These are phyloP conservation scores for Drosophila kanekoi DNA, from an alignment of 2,888 invertebrate species.

Conservation along the genomic window DNA sequence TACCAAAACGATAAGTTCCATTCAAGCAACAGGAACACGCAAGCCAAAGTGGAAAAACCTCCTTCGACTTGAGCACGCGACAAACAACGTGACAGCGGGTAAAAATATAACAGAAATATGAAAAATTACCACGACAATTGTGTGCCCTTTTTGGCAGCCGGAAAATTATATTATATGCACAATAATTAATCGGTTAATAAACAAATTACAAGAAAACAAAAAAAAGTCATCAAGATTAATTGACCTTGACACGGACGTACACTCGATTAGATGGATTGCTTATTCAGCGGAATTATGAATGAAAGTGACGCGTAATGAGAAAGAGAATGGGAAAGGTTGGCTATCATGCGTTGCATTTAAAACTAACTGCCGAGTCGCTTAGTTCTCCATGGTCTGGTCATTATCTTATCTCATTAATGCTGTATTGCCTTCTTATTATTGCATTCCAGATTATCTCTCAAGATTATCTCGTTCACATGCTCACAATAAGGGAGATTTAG, in stretches of 20 bases:
- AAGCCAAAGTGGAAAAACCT: constrained; percentile 15
- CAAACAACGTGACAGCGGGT: constrained; percentile 34
- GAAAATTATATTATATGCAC: constrained; percentile 40
- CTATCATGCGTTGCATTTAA: too few relatives aligned
- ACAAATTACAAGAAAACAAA: constrained; percentile 34
- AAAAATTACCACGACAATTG: constrained; percentile 51
- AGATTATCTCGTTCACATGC: too few relatives aligned
- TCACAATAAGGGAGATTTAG: too few relatives aligned
- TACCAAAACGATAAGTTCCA: constrained; percentile 53
- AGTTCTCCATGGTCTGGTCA: too few relatives aligned
- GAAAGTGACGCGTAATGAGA: background rate
- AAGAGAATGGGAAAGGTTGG: background rate
- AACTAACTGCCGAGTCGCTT: too few relatives aligned
- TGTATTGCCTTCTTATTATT: too few relatives aligned
- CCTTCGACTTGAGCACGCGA: constrained; percentile 46
- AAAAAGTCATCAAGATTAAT: constrained; percentile 34
- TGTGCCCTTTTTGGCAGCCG: constrained; percentile 44
- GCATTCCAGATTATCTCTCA: too few relatives aligned
- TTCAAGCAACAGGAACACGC: constrained; percentile 38
- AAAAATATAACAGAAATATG: constrained; percentile 14
- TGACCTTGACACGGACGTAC: constrained; percentile 1
- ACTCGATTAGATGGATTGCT: constrained; percentile 12
- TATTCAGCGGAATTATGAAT: background rate
- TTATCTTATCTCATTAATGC: too few relatives aligned
- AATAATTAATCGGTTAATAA: constrained; percentile 45